phyloP scores from a whole-genome alignment of 2,888 invertebrate genomes.

The Lasioglossum marginatum region DNA sequence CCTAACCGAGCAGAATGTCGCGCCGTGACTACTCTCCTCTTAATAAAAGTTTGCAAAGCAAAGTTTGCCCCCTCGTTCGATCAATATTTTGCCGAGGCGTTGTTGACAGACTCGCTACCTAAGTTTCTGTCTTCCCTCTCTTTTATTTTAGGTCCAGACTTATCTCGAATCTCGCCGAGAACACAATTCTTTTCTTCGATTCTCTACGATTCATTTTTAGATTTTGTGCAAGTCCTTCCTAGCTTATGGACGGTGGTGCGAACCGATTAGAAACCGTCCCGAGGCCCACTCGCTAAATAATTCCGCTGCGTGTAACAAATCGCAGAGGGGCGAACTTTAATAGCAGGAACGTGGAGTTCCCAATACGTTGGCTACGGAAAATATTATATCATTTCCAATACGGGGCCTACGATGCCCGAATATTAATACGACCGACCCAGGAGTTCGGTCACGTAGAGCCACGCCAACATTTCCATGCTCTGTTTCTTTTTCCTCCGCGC shows the following conservation, averaged over 20 bases:
- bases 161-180: background rate
- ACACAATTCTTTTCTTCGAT: background rate
- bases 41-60: conserved; percentile 29
- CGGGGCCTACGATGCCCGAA: conserved; percentile 27
- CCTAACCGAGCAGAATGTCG: conserved; percentile 17
- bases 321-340: conserved; percentile 17
- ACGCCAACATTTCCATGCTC: conserved; percentile 47
- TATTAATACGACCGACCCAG: conserved; percentile 19
- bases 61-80: conserved; percentile 28
- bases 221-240: background rate
- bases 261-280: background rate
- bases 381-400: conserved; percentile 38
- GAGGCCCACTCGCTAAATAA: background rate
- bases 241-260: background rate
- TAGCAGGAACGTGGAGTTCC: conserved; percentile 16
- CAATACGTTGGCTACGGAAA: conserved; percentile 17
- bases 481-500: conserved; percentile 37
- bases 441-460: conserved; percentile 36
- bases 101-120: conserved; percentile 28
- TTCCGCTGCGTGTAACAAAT: conserved; percentile 18
- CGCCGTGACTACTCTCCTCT: conserved; percentile 27
- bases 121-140: background rate
- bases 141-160: background rate
- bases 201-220: too few relatives aligned
- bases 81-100: conserved; percentile 32